Base-by-base conservation (phyloP, 2,797 vertebrate genomes). In the Heteromormyrus szaboi region DNA sequence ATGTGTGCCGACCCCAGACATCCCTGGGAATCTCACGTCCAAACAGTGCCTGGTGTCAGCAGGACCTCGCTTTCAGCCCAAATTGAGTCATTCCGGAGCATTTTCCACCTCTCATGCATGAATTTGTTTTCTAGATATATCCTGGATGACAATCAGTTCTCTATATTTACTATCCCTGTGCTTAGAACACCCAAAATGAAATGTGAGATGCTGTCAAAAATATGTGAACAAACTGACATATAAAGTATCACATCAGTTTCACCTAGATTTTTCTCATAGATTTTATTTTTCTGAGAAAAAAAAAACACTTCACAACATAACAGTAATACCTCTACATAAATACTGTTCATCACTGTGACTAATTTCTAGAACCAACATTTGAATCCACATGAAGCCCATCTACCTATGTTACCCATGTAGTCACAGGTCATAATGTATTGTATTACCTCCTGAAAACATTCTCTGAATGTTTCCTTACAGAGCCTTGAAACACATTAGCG, bases 401-500 rank as follows among this genome's bases (percentile, higher is more conserved):
- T 17, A 11, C 14, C 5, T 14, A 53, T 37, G 12, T 41, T 46
- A n/a, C 7, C 6, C 54, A 8, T 65, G 14, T 19, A 25, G 6
- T 65, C 72, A 76, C 46, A 81, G 72, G 44, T 65, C 22, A 65
- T 19, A 33, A 62, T 62, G 19, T 25, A 50, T 65, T 62, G 51
- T 87, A 33, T 87, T 87, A 46, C 41, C 14, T 62, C 86, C 17
- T 56, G 59, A 68, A 85, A 54, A 72, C 11, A 17, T 11, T 86
- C 83, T 56, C 48, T 56, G 11, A 37, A 59, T 11, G 95, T 93
- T 94, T 95, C 94, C 95, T 94, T 95, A 95, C 94, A 1, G 62
- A 93, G 94, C 95, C 95, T 95, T 95, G 95, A 95, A 96, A 94
- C 25, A 93, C 93, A 93, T 93, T 96, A 96, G 95, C 94, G 96